Evolutionary conservation across 92 coral and sea anemone genomes (phyloP).

Genomic region (Anthopleura xanthogrammica): DNA sequence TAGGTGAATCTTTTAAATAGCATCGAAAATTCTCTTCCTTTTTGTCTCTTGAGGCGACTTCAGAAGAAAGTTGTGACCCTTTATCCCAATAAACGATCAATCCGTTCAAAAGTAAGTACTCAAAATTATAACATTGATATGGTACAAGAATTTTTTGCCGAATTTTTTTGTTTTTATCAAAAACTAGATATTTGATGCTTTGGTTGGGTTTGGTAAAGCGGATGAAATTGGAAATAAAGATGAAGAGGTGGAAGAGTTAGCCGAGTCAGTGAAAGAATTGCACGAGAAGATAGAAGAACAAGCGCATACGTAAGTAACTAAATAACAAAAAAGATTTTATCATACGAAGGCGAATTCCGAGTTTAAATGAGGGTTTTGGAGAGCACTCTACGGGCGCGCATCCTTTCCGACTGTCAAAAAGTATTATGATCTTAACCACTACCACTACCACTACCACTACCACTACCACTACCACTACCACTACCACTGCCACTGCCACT

Average conservation of each 20-base stretch:
- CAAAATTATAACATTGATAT: neutral
- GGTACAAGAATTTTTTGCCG: neutral
- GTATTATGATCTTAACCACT: too few relatives aligned
- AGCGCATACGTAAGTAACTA: slow-evolving; percentile 18
- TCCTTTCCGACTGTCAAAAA: too few relatives aligned
- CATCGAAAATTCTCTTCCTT: slow-evolving; percentile 29
- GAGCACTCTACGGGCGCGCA: too few relatives aligned
- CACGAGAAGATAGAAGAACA: slow-evolving; percentile 37
- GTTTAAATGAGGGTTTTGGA: too few relatives aligned
- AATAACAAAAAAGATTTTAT: too few relatives aligned
- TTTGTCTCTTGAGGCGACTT: slow-evolving; percentile 9
- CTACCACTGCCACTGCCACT: too few relatives aligned
- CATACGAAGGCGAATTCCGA: too few relatives aligned
- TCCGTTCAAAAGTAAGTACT: slow-evolving; percentile 8
- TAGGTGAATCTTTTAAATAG: slow-evolving; percentile 18
- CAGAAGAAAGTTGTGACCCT: slow-evolving; percentile 5
- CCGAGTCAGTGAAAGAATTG: slow-evolving; percentile 16
- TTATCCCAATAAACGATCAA: slow-evolving; percentile 27
- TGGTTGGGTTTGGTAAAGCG: slow-evolving; percentile 24
- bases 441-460: too few relatives aligned
- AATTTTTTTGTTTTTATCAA: neutral
- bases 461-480: too few relatives aligned
- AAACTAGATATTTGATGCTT: slow-evolving; percentile 11
- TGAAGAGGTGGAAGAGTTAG: neutral
- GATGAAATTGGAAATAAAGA: neutral